Evolutionary conservation across 2,888 invertebrate species (phyloP).

Genomic region (Dynastes tityus): DNA sequence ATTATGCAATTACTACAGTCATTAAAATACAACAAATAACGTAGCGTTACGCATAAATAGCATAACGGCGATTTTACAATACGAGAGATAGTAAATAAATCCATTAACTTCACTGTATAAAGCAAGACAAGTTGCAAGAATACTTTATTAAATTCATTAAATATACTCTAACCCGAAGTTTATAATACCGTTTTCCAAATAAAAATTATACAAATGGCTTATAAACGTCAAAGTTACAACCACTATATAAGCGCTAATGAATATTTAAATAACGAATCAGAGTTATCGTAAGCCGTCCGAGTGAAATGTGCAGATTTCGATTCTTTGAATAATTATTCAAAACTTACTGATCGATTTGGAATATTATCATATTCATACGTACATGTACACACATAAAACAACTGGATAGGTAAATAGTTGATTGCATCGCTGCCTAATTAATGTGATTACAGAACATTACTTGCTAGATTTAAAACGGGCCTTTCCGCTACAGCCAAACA

Average conservation of each 20-base stretch:
- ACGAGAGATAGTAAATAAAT: constrained; percentile 16
- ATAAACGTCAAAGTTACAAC: constrained; percentile 45
- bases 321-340: constrained; percentile 25
- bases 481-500: constrained; percentile 1
- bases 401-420: background rate
- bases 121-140: constrained; percentile 14
- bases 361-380: background rate
- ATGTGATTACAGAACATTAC: constrained; percentile 8
- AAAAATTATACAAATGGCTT: constrained; percentile 32
- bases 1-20: background rate
- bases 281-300: constrained; percentile 15
- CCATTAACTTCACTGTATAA: constrained; percentile 25
- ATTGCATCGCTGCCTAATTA: constrained; percentile 28
- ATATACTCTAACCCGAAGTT: background rate
- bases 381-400: background rate
- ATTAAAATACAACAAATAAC: constrained; percentile 19
- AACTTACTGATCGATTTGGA: constrained; percentile 17
- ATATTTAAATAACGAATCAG: constrained; percentile 36
- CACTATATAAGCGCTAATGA: constrained; percentile 39
- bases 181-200: constrained; percentile 30
- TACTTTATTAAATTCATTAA: constrained; percentile 18
- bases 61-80: background rate
- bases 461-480: background rate
- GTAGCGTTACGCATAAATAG: background rate
- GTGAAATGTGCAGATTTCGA: constrained; percentile 17